phyloP scores from a whole-genome alignment of 1,140 invertebrate species.

The Panonychus citri region DNA sequence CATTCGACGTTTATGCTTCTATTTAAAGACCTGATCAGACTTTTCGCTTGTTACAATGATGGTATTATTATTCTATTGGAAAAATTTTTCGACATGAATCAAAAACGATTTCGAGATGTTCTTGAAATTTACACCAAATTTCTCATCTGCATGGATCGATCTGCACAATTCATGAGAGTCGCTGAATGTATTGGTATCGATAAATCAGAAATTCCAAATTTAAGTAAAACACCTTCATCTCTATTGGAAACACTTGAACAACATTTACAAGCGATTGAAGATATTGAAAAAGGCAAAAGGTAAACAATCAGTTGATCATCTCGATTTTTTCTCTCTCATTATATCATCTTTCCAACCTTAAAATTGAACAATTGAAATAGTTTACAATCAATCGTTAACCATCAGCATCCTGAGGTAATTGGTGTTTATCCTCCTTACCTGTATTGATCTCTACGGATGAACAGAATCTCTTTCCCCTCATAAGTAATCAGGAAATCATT shows the following conservation, averaged over 20 bases:
- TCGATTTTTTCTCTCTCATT: no score
- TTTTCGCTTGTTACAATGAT: conserved; percentile 99
- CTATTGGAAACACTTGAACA: conserved; percentile 88
- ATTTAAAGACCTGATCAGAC: conserved; percentile 89
- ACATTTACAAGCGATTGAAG: conserved; percentile 75
- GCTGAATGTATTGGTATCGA: conserved; percentile 96
- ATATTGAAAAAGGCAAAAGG: conserved; percentile 40
- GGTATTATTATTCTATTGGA: conserved; percentile 94
- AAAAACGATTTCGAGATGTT: conserved; percentile 83
- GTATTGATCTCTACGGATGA: no score
- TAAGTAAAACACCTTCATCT: conserved; percentile 96
- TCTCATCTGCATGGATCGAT: conserved; percentile 90
- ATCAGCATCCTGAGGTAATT: no score
- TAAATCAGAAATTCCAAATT: conserved; percentile 93
- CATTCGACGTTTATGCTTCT: conserved; percentile 95
- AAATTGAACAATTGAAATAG: no score
- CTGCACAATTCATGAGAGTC: conserved; percentile 92
- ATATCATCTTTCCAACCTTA: no score
- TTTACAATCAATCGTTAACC: no score
- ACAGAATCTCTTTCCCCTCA: no score
- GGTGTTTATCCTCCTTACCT: no score
- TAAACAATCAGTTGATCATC: no score
- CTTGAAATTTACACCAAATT: conserved; percentile 98
- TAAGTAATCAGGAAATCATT: no score
- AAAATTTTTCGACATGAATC: conserved; percentile 97